These are phyloP conservation scores for Acanthisitta chloris DNA, from an alignment of 2,113 vertebrate genomes.

Conservation along the genomic window DNA sequence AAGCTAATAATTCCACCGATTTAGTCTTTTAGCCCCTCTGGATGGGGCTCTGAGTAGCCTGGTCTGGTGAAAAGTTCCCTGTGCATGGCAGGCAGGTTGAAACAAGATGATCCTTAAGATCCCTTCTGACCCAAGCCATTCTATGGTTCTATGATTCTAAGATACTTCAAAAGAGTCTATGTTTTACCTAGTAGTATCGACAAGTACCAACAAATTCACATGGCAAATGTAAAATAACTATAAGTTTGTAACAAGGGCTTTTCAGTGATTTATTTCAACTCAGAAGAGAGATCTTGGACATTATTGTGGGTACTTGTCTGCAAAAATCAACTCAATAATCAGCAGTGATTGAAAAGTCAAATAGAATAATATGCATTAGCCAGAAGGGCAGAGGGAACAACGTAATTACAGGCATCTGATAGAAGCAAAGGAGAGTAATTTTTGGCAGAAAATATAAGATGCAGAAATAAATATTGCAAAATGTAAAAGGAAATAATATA, in stretches of 20 bases:
- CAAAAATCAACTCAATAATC: background rate
- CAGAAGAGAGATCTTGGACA: background rate
- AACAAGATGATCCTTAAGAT: background rate
- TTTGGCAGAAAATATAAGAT: background rate
- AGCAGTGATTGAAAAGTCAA: background rate
- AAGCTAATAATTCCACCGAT: background rate
- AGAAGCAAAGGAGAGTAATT: background rate
- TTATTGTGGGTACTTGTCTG: background rate
- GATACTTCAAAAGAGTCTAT: background rate
- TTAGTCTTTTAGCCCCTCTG: background rate
- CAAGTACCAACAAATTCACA: background rate
- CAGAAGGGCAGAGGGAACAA: background rate
- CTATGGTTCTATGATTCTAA: background rate
- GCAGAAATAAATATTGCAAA: background rate
- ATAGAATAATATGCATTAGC: background rate
- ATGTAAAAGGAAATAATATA: background rate
- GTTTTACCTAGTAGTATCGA: background rate
- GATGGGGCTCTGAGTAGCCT: background rate
- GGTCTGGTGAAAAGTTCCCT: background rate
- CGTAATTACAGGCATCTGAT: background rate
- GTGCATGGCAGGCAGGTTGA: fast-evolving
- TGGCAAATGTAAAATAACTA: background rate
- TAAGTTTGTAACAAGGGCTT: background rate
- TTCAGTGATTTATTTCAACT: background rate
- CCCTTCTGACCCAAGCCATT: background rate